Evolutionary conservation across 1,140 invertebrate species (phyloP).

Genomic region (Zaprionus ghesquierei): DNA sequence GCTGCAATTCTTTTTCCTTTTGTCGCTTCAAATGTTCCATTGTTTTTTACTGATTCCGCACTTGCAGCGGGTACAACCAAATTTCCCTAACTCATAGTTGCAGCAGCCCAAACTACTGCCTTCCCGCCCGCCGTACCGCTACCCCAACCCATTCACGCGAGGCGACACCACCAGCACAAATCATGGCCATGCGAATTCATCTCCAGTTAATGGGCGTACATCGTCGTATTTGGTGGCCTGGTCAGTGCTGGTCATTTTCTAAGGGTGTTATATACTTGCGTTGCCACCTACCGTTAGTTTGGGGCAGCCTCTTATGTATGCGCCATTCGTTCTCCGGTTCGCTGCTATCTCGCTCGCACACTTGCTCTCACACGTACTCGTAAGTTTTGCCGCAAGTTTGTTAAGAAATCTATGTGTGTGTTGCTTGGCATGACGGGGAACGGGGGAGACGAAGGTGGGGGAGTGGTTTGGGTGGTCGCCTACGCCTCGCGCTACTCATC

Average conservation of each 20-base stretch:
- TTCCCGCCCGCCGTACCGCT: too few relatives aligned
- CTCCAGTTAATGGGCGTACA: conserved; percentile 78
- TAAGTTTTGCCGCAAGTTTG: conserved; percentile 65
- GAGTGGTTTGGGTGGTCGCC: conserved; percentile 1
- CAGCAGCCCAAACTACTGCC: background rate
- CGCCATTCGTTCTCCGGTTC: background rate
- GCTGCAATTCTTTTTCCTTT: conserved; percentile 49
- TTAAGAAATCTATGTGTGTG: conserved; percentile 60
- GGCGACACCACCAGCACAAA: conserved; percentile 64
- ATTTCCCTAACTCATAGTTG: background rate
- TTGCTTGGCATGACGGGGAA: background rate
- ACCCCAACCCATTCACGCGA: background rate
- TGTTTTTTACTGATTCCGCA: conserved; percentile 68
- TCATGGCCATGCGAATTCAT: conserved; percentile 75
- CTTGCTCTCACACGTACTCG: conserved; percentile 27
- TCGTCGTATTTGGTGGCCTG: conserved; percentile 52
- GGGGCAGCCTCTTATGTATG: conserved; percentile 24
- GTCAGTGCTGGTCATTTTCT: conserved; percentile 78
- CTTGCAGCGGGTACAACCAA: conserved; percentile 22
- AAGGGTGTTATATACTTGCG: conserved; percentile 74
- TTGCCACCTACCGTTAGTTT: conserved; percentile 5
- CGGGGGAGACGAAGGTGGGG: background rate
- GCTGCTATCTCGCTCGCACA: conserved; percentile 19
- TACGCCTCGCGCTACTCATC: conserved; percentile 50
- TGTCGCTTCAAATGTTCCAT: conserved; percentile 60